Evolutionary conservation across 2,113 vertebrate species (phyloP), one percentile per base, ranked within the genome.

Genomic region (Falco punctatus): DNA sequence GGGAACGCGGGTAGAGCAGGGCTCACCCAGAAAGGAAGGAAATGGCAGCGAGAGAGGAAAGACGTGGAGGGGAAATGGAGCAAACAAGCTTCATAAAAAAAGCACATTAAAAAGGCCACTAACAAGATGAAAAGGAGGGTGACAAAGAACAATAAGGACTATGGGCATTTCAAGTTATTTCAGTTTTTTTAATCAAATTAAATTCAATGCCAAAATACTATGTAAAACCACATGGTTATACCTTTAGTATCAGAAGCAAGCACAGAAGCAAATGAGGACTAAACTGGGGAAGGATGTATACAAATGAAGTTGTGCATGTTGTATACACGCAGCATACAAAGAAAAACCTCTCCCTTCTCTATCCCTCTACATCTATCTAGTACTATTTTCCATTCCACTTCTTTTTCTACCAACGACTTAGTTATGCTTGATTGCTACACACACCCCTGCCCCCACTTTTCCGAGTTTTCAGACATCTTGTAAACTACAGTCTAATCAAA

Each of bases 181-280:
- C 1, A 18, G 1, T 22, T 44, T 94, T 93, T 97, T 95, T 91
- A 92, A 95, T 95, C 58, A 85, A 95, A 80, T 81, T 33, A 78
- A 73, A 69, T 81, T 74, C 67, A 18, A 82, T 73, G 87, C 81
- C 71, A 97, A 95, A 95, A 80, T 82, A 94, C 5, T 83, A 48
- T 46, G 85, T 80, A 92, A 94, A 96, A 82, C 8, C 51, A 70
- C 67, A 23, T 4, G 28, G 57, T 91, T 75, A 46, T 55, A 81
- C n/a, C 71, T 92, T 72, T 19, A 82, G 54, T 87, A 71, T 72
- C 54, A 65, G 51, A 59, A 88, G 67, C 71, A 90, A 82, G 78
- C 67, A 82, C 51, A 93, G 44, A 81, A 92, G 57, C 35, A 61
- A 89, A 94, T 0, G 1, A 88, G 33, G n/a, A 91, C 66, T 38